These are phyloP conservation scores for Smittia aterrima DNA, from an alignment of 2,888 invertebrate genomes.

Conservation along the genomic window DNA sequence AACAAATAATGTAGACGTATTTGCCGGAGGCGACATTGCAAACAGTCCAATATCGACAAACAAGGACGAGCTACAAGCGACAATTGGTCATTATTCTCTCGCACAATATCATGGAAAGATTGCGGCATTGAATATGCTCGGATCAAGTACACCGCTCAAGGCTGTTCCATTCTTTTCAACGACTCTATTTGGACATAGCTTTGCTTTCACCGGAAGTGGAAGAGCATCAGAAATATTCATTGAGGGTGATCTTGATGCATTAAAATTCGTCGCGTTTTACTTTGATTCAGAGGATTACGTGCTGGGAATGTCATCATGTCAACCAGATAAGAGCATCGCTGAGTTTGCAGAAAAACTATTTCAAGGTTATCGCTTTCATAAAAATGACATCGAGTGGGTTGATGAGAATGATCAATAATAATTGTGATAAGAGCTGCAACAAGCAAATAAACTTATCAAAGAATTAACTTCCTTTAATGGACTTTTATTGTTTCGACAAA, in stretches of 20 bases:
- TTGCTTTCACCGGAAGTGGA: slow-evolving; percentile 83
- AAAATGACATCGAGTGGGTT: slow-evolving; percentile 23
- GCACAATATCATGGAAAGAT: slow-evolving; percentile 89
- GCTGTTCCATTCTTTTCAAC: slow-evolving; percentile 95
- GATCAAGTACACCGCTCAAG: slow-evolving; percentile 60
- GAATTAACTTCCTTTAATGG: too few relatives aligned
- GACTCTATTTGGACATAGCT: slow-evolving; percentile 77
- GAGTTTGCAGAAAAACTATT: slow-evolving; percentile 76
- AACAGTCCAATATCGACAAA: slow-evolving; percentile 76
- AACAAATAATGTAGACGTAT: slow-evolving; percentile 75
- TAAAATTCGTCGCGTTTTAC: slow-evolving; percentile 78
- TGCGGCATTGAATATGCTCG: slow-evolving; percentile 85
- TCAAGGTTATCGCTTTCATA: slow-evolving; percentile 55
- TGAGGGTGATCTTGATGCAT: slow-evolving; percentile 72
- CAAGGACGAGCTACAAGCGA: slow-evolving; percentile 60
- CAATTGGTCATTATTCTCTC: slow-evolving; percentile 87
- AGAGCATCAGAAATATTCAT: slow-evolving; percentile 68
- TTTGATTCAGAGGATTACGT: slow-evolving; percentile 70
- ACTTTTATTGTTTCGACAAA: too few relatives aligned
- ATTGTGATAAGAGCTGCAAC: not conserved
- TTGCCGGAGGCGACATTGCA: slow-evolving; percentile 91
- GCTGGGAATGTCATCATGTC: slow-evolving; percentile 75
- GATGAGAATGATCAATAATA: not conserved
- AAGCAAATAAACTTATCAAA: too few relatives aligned
- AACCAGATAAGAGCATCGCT: slow-evolving; percentile 83